Percentiles rank a stretch among this genome's conserved stretches.
phyloP scores from a whole-genome alignment of 2,113 vertebrate species.

The Fregata magnificens region DNA sequence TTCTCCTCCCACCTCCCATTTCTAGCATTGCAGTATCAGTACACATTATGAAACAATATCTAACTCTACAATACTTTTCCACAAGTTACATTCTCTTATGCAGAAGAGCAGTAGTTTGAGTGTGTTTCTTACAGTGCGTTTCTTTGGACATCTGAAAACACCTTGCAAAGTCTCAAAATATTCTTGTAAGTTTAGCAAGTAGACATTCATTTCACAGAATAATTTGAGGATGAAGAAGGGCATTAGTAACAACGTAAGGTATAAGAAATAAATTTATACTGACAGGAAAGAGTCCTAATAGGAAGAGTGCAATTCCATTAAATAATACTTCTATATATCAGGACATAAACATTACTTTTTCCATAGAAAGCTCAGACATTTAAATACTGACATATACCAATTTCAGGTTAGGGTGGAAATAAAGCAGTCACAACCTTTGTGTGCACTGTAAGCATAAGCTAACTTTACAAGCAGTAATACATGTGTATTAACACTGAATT shows the following conservation, averaged over 20 bases:
- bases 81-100: neutral
- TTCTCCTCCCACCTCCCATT: neutral
- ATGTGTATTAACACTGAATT: neutral
- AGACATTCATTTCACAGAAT: neutral
- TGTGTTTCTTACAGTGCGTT: neutral
- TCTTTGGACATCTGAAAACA: neutral
- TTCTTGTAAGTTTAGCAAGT: neutral
- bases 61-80: neutral
- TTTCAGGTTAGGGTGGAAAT: neutral
- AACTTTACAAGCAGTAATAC: constrained; percentile 1
- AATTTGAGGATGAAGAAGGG: neutral
- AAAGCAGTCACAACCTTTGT: neutral
- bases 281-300: neutral
- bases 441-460: neutral
- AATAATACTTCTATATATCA: neutral
- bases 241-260: neutral
- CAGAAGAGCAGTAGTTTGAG: neutral
- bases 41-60: neutral
- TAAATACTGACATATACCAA: neutral
- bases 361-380: neutral
- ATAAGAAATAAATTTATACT: neutral
- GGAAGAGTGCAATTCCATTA: neutral
- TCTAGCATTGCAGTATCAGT: neutral
- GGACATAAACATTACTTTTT: neutral
- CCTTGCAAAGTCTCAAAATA: neutral